Evolutionary conservation across 2,797 vertebrate species (phyloP).

Genomic region (Loriculus beryllinus): DNA sequence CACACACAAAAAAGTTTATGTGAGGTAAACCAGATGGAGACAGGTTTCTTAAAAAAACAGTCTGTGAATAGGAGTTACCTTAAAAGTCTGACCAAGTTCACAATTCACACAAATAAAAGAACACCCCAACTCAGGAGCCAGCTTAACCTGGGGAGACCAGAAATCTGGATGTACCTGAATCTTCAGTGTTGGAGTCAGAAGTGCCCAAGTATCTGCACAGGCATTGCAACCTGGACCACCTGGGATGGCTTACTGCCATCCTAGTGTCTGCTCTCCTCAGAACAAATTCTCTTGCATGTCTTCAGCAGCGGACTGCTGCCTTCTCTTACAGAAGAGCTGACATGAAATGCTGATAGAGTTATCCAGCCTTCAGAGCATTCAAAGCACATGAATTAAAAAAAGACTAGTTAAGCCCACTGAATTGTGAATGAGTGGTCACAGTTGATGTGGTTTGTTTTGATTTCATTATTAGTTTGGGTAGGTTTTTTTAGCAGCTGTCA

Average conservation of each 20-base stretch:
- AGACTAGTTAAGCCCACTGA: not conserved
- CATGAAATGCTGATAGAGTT: not conserved
- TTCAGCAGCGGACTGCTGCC: not conserved
- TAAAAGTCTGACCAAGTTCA: not conserved
- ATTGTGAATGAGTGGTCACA: not conserved
- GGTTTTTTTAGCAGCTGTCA: not conserved
- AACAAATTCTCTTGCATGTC: not conserved
- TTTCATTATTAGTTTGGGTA: not conserved
- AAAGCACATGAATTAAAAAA: not conserved
- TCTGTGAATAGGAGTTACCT: not conserved
- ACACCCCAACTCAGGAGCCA: not conserved
- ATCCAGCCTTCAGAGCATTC: not conserved
- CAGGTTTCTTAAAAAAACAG: not conserved
- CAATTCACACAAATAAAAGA: not conserved
- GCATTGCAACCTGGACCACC: rapidly evolving
- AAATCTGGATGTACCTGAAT: not conserved
- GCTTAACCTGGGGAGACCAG: not conserved
- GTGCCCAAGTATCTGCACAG: not conserved
- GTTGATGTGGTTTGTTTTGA: not conserved
- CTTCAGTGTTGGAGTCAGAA: not conserved
- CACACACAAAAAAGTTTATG: not conserved
- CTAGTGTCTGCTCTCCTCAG: not conserved
- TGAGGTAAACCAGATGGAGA: not conserved
- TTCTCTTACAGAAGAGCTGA: not conserved
- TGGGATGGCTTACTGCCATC: not conserved